Evolutionary conservation across 2,113 vertebrate genomes (phyloP).

Genomic region (Pedionomus torquatus): DNA sequence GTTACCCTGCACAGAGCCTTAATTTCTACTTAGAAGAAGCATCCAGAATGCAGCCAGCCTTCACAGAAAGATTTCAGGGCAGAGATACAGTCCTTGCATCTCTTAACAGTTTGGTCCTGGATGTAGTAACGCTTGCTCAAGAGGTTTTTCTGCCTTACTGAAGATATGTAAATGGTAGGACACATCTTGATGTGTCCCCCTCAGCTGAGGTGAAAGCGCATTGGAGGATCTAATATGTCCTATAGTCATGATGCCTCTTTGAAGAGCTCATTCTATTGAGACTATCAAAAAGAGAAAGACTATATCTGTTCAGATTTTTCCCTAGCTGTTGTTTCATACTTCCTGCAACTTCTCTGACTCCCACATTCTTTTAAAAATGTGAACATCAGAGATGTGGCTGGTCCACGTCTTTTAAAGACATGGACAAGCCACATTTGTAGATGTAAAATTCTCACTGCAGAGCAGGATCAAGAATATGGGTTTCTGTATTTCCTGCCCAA

Average conservation of each 20-base stretch:
- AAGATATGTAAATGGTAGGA: neutral
- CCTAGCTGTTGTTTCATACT: neutral
- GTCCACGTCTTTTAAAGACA: no score
- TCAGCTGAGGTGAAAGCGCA: neutral
- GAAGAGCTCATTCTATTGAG: neutral
- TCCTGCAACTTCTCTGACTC: neutral
- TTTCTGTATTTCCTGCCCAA: neutral
- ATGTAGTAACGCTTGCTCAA: neutral
- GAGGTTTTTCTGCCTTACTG: neutral
- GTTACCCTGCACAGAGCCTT: neutral
- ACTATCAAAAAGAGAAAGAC: neutral
- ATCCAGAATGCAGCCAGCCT: neutral
- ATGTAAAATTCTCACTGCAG: neutral
- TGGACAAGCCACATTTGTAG: neutral
- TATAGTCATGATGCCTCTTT: neutral
- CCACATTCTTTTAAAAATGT: accelerated
- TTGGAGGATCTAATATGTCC: neutral
- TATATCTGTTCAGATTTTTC: neutral
- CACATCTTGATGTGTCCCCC: neutral
- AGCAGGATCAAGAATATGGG: accelerated
- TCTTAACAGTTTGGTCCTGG: neutral
- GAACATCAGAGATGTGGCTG: no score
- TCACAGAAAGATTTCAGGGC: neutral
- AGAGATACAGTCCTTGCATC: accelerated
- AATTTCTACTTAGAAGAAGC: neutral